Base-by-base conservation (phyloP, 1,140 invertebrate genomes). In the Geopemphigus sp. region DNA sequence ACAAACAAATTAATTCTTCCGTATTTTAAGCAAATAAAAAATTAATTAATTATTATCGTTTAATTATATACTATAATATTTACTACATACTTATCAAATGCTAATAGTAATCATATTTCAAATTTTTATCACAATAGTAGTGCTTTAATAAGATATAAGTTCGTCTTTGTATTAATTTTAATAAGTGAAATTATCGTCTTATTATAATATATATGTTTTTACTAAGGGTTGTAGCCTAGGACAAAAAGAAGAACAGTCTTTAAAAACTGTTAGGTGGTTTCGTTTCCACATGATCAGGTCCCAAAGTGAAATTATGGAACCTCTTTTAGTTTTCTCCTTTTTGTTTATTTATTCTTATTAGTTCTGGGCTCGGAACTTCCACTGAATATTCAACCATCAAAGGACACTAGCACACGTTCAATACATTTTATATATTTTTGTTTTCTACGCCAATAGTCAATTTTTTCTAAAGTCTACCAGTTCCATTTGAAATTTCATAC, bases 271-370 rank as follows among this genome's bases (percentile, higher is more conserved):
- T 14, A 11, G 2, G 10, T 57, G 19, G 29, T 74, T 39, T 14
- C n/a, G 12, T 57, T 74, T 74, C 29, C 29, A 32, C 53, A 19
- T 74, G 53, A 74, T 74, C 29, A 19, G n/a, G 19, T 45, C 29
- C 5, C 1, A 39, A 57, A 74, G 29, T 74, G 22, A 74, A 74
- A 74, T 74, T 3, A 50, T 39, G 15, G 57, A 24, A 74, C 39
- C 19, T 24, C 14, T 5, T 39, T 26, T 17, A 56, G 70, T 10
- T 19, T 11, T 1, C 6, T 0, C 15, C 10, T 57, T 56, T 50
- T 73, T 73, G 70, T 73, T 73, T 73, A 56, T 73, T 73, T 73
- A 73, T 73, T 73, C 53, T 57, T 73, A 73, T 73, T 73, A 73
- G 29, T n/a, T 73, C 29, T 0, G n/a, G 11, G n/a, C 72, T 14